Base-by-base conservation (phyloP, 2,797 vertebrate genomes). In the Chrysocyon brachyurus region DNA sequence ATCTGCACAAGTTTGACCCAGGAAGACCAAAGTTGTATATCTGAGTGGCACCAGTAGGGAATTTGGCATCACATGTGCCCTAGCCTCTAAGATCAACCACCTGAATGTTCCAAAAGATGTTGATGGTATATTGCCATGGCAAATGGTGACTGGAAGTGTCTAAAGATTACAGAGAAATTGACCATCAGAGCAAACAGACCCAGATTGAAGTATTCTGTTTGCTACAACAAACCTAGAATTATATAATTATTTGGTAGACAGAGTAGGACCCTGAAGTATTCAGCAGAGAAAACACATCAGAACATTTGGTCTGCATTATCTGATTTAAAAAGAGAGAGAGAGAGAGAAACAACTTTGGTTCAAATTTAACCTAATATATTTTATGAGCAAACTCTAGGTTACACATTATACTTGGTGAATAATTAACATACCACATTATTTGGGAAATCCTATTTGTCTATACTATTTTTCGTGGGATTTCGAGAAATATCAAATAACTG, bases 181-280 rank as follows among this genome's bases (percentile, higher is more conserved):
- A 79, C 14, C 36, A 28, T 59, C 40, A 52, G 66, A 91, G 59
- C 16, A 99, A 99, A 96, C 99, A 99, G 99, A 99, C 99, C 17
- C 99, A 99, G 98, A 99, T 99, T 22, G 99, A 99, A 91, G 99
- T 99, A 75, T 49, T 75, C 12, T 54, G 28, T 78, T 15, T 36
- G 79, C 9, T 31, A 82, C 28, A 77, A 2, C 3, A 81, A 85
- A 59, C 4, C 78, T 68, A 79, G 28, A 72, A 83, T 49, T 79
- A 57, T 52, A 1, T 49, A 40, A 90, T 84, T 66, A 92, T 73
- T 73, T 9, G 12, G 16, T n/a, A 78, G 14, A 91, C 11, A 66
- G 21, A 93, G 9, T 10, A 8, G 7, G 1, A 64, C 10, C 3
- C 33, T 81, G 4, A 77, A 56, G 46, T 19, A 49, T 88, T 59